Percentiles rank a stretch among this genome's conserved stretches.
phyloP scores from a whole-genome alignment of 1,140 invertebrate genomes.

The Argopecten irradians region DNA sequence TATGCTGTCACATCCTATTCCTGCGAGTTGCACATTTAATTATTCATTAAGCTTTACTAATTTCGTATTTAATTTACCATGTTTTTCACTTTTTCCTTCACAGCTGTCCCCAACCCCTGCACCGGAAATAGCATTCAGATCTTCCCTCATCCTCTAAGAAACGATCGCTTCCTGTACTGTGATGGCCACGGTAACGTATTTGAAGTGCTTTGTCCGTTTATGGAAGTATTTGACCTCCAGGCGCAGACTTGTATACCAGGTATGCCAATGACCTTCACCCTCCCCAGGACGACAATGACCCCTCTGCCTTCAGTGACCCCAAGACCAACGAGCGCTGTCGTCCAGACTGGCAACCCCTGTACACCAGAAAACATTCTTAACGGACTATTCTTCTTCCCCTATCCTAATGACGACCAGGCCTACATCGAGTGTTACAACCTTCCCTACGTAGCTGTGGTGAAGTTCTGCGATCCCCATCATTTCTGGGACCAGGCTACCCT shows the following conservation, averaged over 20 bases:
- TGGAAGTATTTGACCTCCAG: slow-evolving; percentile 28
- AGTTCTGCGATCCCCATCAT: slow-evolving; percentile 37
- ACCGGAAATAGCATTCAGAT: slow-evolving; percentile 27
- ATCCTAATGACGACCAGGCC: slow-evolving; percentile 44
- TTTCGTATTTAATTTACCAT: neutral
- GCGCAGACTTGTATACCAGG: slow-evolving; percentile 43
- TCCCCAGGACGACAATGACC: neutral
- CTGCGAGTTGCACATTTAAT: no score
- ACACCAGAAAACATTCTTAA: slow-evolving; percentile 44
- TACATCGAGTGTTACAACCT: slow-evolving; percentile 50
- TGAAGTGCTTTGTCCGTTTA: slow-evolving; percentile 47
- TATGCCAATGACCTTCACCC: slow-evolving; percentile 13
- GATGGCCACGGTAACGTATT: slow-evolving; percentile 46
- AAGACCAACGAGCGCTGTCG: slow-evolving; percentile 26
- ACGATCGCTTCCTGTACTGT: slow-evolving; percentile 50
- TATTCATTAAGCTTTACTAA: no score
- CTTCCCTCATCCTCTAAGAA: slow-evolving; percentile 35
- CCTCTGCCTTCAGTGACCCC: slow-evolving; percentile 24
- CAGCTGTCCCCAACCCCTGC: slow-evolving; percentile 29
- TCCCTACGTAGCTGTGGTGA: slow-evolving; percentile 43
- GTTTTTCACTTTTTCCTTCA: neutral
- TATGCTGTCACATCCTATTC: no score
- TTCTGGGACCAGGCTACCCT: slow-evolving; percentile 53
- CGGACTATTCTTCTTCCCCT: slow-evolving; percentile 44
- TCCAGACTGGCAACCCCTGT: slow-evolving; percentile 48